Base-by-base conservation (phyloP, 1,140 invertebrate species). In the Platyscapa corneri region DNA sequence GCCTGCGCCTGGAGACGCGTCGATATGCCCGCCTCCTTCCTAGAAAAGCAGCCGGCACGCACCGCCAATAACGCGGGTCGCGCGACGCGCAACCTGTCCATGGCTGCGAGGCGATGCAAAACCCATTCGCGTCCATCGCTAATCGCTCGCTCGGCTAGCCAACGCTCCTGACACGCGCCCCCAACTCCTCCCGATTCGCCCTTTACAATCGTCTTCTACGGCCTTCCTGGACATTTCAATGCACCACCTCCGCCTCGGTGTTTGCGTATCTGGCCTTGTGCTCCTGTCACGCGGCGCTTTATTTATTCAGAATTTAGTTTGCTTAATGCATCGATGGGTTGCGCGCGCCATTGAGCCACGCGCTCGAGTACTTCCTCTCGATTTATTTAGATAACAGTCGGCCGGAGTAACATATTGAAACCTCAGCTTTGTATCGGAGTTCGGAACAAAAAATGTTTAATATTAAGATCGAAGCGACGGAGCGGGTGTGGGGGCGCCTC, bases 381-480 rank as follows among this genome's bases (percentile, higher is more conserved):
- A 10, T 74, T 74, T 74, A 20, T 74, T 74, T 42, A 14, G 70
- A 42, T 23, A 74, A 18, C 67, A 37, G 67, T 70, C n/a, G 39
- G 7, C 70, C 20, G 37, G 70, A 74, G 37, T 7, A 74, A 42
- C 70, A 74, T 74, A 74, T 74, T 74, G 67, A 74, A 42, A 74
- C 37, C 70, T 42, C 70, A 18, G 39, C 42, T 46, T 82, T 53
- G n/a, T 30, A 70, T 18, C n/a, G 5, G n/a, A 32, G 42, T 53
- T 0, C 18, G 8, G 30, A 75, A 76, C 3, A 77, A 77, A 60
- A 78, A 60, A 64, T 37, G 18, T 84, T 49, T 23, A 10, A 65
- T 34, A n/a, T 67, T 27, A 32, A 30, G 30, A 53, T 82, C n/a
- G 53, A 34, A 76, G n/a, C 30, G 32, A 16, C 23, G 37, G n/a